Base-by-base conservation (phyloP, 2,797 vertebrate genomes). In the Acrocephalus scirpaceus region DNA sequence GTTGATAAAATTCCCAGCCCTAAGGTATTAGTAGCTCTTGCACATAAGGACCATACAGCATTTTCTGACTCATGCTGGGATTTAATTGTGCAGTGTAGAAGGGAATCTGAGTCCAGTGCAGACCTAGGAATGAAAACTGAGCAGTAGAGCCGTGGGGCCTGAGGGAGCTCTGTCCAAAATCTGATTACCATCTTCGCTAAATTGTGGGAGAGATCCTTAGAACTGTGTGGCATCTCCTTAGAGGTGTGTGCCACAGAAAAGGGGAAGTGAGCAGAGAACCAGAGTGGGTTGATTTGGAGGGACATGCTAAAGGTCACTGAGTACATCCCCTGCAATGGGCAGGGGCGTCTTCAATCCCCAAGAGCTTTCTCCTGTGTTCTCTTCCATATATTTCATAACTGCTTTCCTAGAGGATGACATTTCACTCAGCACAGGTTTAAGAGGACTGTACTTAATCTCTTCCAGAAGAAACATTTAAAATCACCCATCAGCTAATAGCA, bases 311-410 rank as follows among this genome's bases (percentile, higher is more conserved):
- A 34, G 34, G 54, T 45, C 57, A 15, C 36, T 1, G 2, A 29
- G 44, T 4, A 2, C 30, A 14, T 42, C 21, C 70, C 54, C 54
- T 62, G 48, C 50, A 18, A 3, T 18, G 44, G 34, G 14, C 65
- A 38, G 51, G 57, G n/a, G 2, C 29, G 38, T 21, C 27, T 44
- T 29, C 71, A 38, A 11, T 23, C 13, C 36, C 23, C 11, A 4
- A 3, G 36, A 47, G 22, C 58, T 80, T 67, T 32, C 25, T 62
- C 14, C 51, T 6, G 0, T 1, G 0, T 42, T 67, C 38, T 36
- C 21, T 42, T 72, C 27, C 2, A 0, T 50, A n/a, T 10, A 16
- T 34, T 65, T 36, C 22, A 0, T 11, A 42, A 26, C 40, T 65
- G 16, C 54, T 71, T 25, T 69, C 18, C 42, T 54, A 0, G 34